A percentile compares a stretch with the other conserved stretches of the same genome.
Evolutionary conservation across 2,888 invertebrate species (phyloP).

Genomic region (Deilephila elpenor): DNA sequence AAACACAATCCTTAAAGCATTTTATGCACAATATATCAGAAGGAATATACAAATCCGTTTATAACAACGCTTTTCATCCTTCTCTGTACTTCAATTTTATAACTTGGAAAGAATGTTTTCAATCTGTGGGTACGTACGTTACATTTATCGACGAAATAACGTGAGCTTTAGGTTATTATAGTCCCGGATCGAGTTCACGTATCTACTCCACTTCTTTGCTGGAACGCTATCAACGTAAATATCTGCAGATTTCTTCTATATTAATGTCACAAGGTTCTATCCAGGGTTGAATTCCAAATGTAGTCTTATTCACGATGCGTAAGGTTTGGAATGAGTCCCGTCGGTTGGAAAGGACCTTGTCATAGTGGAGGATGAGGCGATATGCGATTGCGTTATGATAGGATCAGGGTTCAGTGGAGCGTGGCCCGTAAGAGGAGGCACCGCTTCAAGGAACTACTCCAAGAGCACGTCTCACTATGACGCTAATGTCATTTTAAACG

Average conservation of each 20-base stretch:
- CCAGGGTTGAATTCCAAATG: slow-evolving; percentile 34
- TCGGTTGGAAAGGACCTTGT: slow-evolving; percentile 54
- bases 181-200: slow-evolving; percentile 78
- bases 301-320: slow-evolving; percentile 39
- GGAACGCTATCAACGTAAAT: slow-evolving; percentile 81
- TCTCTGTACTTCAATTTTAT: slow-evolving; percentile 7
- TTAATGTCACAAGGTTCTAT: slow-evolving; percentile 54
- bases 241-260: slow-evolving; percentile 70
- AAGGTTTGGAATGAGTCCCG: slow-evolving; percentile 53
- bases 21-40: background rate
- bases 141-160: slow-evolving; percentile 66
- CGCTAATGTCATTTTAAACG: slow-evolving; percentile 74
- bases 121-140: slow-evolving; percentile 52
- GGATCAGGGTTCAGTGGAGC: slow-evolving; percentile 80
- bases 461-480: slow-evolving; percentile 66
- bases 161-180: slow-evolving; percentile 71
- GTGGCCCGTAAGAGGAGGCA: slow-evolving; percentile 61
- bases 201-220: slow-evolving; percentile 78
- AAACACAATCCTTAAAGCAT: background rate
- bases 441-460: slow-evolving; percentile 56
- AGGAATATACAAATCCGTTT: background rate
- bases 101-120: slow-evolving; percentile 46
- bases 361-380: slow-evolving; percentile 51
- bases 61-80: slow-evolving; percentile 5
- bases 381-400: slow-evolving; percentile 83